phyloP scores from a whole-genome alignment of 2,797 vertebrate genomes.

The Pangasius mekongensis region DNA sequence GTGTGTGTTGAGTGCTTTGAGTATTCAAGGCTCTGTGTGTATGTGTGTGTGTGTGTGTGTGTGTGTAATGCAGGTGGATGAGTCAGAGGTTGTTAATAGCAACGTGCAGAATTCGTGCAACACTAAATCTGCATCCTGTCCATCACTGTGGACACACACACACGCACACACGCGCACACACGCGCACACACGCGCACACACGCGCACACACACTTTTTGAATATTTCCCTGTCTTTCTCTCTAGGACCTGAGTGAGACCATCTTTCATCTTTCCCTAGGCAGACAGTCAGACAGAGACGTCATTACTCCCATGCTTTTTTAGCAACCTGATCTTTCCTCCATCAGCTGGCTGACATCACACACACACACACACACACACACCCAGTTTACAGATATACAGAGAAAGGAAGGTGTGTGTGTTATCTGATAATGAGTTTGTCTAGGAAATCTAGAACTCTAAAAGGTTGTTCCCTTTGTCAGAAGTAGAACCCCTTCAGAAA shows the following conservation, averaged over 20 bases:
- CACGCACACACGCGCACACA: conserved; percentile 8
- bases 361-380: conserved; percentile 1
- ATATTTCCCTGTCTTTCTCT: conserved; percentile 11
- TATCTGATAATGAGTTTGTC: too few relatives aligned
- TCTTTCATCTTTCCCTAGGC: neutral
- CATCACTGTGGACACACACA: conserved; percentile 9
- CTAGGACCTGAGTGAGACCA: conserved; percentile 15
- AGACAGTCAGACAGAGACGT: neutral
- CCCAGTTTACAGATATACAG: too few relatives aligned
- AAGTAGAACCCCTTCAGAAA: neutral
- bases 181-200: neutral
- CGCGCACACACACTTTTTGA: neutral
- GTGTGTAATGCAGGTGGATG: conserved; percentile 43
- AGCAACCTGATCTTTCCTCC: conserved; percentile 18
- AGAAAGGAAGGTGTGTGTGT: too few relatives aligned
- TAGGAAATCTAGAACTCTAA: too few relatives aligned
- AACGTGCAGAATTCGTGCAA: conserved; percentile 49
- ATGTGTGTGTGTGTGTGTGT: conserved; percentile 9
- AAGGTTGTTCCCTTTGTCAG: neutral
- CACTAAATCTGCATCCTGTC: conserved; percentile 49
- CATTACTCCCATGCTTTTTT: conserved; percentile 47
- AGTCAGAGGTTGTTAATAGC: conserved; percentile 60
- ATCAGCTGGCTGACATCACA: conserved; percentile 38
- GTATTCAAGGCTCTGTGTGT: conserved; percentile 1
- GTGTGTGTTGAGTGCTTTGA: conserved; percentile 27